Evolutionary conservation across 2,888 invertebrate species (phyloP), one percentile per base, ranked within the genome.

Genomic region (Paralinhomoeus sp.): DNA sequence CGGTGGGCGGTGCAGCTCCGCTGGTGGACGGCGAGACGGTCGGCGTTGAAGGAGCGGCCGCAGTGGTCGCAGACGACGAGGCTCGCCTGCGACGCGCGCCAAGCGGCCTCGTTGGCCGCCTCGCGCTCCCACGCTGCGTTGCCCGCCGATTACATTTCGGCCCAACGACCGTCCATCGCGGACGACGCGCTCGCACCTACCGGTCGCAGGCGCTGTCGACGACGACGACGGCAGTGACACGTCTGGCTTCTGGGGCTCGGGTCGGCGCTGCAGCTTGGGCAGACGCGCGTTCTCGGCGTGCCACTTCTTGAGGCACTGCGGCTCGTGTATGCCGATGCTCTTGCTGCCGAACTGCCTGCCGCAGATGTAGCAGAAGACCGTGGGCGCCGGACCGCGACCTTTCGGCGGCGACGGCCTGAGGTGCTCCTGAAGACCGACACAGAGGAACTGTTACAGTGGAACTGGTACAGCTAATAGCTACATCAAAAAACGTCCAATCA

Each of bases 261-360:
- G 67, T 44, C 72, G 58, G 38, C 73, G 63, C 53, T 69, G 66
- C 40, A 61, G 59, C 12, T 64, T 60, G 1, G 74, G 73, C 41
- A 75, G 59, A 48, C 70, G 66, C 36, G 71, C 67, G 56, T 74
- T 75, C 53, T 73, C 71, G 1, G 62, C 54, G 35, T 72, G 67
- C 73, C 73, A 74, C 53, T 74, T 74, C 53, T 72, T 70, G 44
- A 75, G 57, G 55, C 77, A 77, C 55, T 75, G 73, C 2, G 74
- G 74, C 55, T 75, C 74, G 58, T 77, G 76, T 48, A 75, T 73
- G 43, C 66, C 65, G 31, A 75, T 72, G 40, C 74, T 74, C 53
- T 69, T 69, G 1, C 70, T 67, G 27, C 75, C 75, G 55, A 75
- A 76, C 54, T 72, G 72, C 40, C 73, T 65, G 2, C 74, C 73